Base-by-base conservation (phyloP, 23 tunicate species). In the Aplidium turbinatum region DNA sequence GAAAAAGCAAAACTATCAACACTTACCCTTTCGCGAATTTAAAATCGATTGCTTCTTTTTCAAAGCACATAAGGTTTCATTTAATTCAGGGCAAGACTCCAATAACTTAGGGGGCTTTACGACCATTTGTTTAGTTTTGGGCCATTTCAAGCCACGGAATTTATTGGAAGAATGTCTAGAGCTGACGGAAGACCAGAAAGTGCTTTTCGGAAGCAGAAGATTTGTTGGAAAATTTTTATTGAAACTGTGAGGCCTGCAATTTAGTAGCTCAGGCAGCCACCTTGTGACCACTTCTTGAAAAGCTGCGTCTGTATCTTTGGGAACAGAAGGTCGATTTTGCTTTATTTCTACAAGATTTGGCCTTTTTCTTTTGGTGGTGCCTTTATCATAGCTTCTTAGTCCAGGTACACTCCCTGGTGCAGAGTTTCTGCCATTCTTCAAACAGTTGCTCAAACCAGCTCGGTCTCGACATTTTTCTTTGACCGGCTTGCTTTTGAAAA, bases 51-150 rank as follows among this genome's bases (percentile, higher is more conserved):
- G 19, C 5, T 21, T 25, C 5, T 39, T n/a, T 0, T 35, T 58
- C 26, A 30, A 23, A 23, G 24, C 55, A 80, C 85, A 78, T 22
- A 86, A 36, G 7, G 71, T 63, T 63, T 86, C 93, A 20, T n/a
- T 78, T 19, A n/a, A 33, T 4, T 23, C 52, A 9, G 85, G 93
- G 18, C 57, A 62, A 1, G 85, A 72, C 35, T 86, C 93, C 32
- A 86, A 38, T 2, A 86, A 60, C 31, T 70, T 86, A 1, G 93
- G 93, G 38, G 75, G 77, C 40, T 78, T 86, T 27, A 86, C 80
- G 34, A 86, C 56, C 73, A 78, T 60, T 20, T 66, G 39, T 26
- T 68, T 67, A 25, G 34, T 72, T 19, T 58, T 63, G 6, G 85
- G 93, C 78, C 78, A 86, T 62, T 78, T 78, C 29, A 76, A 29